Conservation (phyloP, 1,140 invertebrate species). For the Trichomalopsis sarcophagae region DNA sequence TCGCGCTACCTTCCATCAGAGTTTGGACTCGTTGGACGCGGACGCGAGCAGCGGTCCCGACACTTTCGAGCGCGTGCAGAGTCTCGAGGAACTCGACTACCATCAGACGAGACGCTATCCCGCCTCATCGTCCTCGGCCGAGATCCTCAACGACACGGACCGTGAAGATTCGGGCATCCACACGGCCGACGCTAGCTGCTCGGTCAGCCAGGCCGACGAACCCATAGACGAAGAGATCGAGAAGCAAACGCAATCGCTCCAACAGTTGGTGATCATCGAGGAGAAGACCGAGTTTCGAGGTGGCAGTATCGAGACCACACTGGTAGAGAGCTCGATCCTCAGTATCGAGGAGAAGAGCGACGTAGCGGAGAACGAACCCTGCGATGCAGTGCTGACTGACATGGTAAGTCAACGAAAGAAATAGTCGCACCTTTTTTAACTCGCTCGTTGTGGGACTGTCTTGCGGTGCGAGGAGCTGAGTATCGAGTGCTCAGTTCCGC, state of each 20-base stretch:
- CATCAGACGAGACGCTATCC: constrained; percentile 70
- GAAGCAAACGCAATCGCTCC: constrained; percentile 2
- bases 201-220: constrained; percentile 83
- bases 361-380: not conserved
- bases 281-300: constrained; percentile 40
- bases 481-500: constrained; percentile 2
- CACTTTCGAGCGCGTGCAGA: constrained; percentile 81
- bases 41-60: constrained; percentile 72
- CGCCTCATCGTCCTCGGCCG: constrained; percentile 74
- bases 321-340: not conserved
- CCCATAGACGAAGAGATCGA: constrained; percentile 70
- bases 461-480: not conserved
- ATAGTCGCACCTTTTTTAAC: not conserved
- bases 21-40: constrained; percentile 80
- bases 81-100: constrained; percentile 78
- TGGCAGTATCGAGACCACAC: constrained; percentile 1
- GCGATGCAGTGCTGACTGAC: constrained; percentile 63
- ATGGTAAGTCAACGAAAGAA: constrained; percentile 60
- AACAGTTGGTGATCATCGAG: constrained; percentile 60
- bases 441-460: not conserved
- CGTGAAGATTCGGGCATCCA: constrained; percentile 89
- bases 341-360: constrained; percentile 59
- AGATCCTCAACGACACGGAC: constrained; percentile 79
- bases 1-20: constrained; percentile 77
- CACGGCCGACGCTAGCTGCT: constrained; percentile 85